phyloP scores from a whole-genome alignment of 2,888 invertebrate species.

The Cylindroiulus punctatus region DNA sequence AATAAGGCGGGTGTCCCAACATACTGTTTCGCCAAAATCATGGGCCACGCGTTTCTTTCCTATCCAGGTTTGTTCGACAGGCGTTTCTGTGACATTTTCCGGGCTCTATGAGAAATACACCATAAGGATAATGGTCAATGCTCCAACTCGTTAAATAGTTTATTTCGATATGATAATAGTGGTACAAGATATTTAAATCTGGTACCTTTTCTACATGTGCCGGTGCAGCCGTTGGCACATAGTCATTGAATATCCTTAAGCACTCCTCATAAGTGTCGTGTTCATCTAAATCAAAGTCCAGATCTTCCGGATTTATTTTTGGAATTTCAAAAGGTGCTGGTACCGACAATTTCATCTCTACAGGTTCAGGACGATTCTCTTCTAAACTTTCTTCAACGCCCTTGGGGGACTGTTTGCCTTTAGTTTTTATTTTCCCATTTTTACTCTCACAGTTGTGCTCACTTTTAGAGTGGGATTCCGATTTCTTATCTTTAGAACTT shows the following conservation, averaged over 20 bases:
- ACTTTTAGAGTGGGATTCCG: neutral
- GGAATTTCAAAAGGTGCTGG: conserved; percentile 23
- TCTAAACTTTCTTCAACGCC: neutral
- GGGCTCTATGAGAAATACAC: neutral
- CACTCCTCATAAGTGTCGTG: conserved; percentile 82
- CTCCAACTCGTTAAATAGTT: no score
- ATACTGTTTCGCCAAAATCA: conserved; percentile 6
- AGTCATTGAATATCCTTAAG: conserved; percentile 85
- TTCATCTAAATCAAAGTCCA: conserved; percentile 70
- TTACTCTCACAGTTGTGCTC: neutral
- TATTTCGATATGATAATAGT: no score
- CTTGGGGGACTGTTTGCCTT: neutral
- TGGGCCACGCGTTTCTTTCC: conserved; percentile 56
- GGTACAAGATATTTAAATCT: neutral
- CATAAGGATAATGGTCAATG: neutral
- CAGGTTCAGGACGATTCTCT: neutral
- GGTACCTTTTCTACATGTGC: conserved; percentile 39
- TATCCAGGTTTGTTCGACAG: neutral
- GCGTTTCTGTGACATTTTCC: neutral
- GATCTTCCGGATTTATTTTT: conserved; percentile 62
- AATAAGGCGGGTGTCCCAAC: neutral
- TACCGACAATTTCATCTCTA: neutral
- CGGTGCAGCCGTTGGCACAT: conserved; percentile 64
- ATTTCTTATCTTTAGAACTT: conserved; percentile 33
- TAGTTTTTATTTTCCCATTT: conserved; percentile 5